Evolutionary conservation across 2,797 vertebrate genomes (phyloP).

Genomic region (Euphonia xanthogaster): DNA sequence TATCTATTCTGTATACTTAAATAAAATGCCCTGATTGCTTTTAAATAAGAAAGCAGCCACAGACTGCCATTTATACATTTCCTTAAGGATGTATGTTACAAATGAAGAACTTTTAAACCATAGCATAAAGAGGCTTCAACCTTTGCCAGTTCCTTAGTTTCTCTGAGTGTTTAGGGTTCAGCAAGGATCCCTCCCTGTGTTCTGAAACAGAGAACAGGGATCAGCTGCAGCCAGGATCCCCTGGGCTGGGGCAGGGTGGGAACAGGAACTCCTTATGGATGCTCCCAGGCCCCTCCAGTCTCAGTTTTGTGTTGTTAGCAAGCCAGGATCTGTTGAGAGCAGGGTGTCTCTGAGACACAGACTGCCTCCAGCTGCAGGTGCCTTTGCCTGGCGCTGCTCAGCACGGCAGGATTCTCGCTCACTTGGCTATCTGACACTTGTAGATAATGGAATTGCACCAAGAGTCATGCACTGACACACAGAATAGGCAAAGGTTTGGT

Average conservation of each 20-base stretch:
- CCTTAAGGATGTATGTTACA: background rate
- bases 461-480: too few species aligned
- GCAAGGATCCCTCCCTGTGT: background rate
- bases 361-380: background rate
- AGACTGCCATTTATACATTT: background rate
- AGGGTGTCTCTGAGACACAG: background rate
- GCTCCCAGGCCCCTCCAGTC: background rate
- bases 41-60: background rate
- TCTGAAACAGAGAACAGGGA: background rate
- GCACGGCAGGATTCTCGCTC: accelerated
- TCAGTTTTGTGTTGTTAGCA: background rate
- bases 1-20: background rate
- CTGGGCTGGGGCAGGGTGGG: background rate
- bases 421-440: background rate
- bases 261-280: background rate
- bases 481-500: background rate
- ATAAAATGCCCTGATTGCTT: background rate
- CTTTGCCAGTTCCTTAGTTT: background rate
- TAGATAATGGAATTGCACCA: background rate
- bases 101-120: background rate
- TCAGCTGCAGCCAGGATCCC: background rate
- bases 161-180: background rate
- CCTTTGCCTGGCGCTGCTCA: background rate
- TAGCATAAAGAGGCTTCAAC: background rate
- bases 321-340: accelerated